Base-by-base conservation (phyloP, 2,888 invertebrate genomes). In the Zygogramma bicolorata region DNA sequence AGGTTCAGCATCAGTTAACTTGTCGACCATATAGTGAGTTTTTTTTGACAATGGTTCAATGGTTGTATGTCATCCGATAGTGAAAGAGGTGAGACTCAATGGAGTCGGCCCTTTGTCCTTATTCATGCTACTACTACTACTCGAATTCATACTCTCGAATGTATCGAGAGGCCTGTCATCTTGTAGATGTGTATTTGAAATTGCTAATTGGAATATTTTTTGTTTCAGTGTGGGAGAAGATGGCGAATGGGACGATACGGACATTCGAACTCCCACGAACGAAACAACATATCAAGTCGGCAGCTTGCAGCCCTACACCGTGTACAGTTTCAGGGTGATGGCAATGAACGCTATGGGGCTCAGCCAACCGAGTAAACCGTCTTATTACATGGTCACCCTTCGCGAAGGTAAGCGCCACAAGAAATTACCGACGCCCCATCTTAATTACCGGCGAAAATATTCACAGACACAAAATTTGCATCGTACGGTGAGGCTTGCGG, bases 371-470 rank as follows among this genome's bases (percentile, higher is more conserved):
- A 92, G 93, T 86, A 90, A 90, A 84, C 91, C 91, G 83, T 93
- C 93, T 69, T 93, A 92, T 88, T 93, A 91, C 86, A 92, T 93
- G 88, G 91, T 93, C 79, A 93, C 93, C 66, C 89, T 93, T 76
- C 89, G 93, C 79, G 93, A 94, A 90, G 90, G 93, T 93, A 87
- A 89, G 89, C 87, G 38, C 25, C 31, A 29, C 42, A 20, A 20
- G 46, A 46, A 46, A 46, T 46, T 46, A 46, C 46, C 46, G 46
- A 46, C 46, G 18, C 46, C 46, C 20, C 20, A 46, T 46, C 46
- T 46, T 46, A 46, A 46, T 46, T 46, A 46, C 46, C 18, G 46
- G 10, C 20, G 18, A 20, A 46, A 46, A 46, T 46, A 20, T 46
- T 7, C 20, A 20, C 18, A 18, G 20, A 46, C 18, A 46, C 38